phyloP scores from a whole-genome alignment of 2,113 vertebrate species.

The Prionailurus bengalensis region DNA sequence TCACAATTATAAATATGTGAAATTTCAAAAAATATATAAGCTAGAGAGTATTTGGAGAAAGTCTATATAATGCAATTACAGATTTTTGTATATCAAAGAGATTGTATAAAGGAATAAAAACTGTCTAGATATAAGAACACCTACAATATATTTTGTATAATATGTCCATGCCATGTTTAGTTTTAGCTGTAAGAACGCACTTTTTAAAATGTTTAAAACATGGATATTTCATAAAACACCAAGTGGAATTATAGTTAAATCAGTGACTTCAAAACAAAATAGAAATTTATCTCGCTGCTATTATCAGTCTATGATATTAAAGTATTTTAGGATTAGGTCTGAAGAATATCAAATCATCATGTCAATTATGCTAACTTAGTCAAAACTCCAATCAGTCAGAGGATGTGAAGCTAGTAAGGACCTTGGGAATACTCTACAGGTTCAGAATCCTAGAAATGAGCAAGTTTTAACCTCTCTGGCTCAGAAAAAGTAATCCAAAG shows the following conservation, averaged over 20 bases:
- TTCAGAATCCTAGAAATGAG: not conserved
- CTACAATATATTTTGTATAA: not conserved
- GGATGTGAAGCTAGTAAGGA: not conserved
- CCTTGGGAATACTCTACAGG: not conserved
- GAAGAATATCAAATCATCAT: conserved; percentile 17
- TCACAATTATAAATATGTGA: conserved; percentile 6
- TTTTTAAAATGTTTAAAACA: conserved; percentile 49
- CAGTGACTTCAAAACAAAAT: conserved; percentile 48
- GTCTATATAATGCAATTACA: not conserved
- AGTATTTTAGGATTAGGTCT: conserved; percentile 17
- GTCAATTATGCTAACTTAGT: not conserved
- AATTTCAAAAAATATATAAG: conserved; percentile 53
- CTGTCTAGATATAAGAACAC: not conserved
- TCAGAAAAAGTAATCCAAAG: not conserved
- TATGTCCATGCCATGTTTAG: not conserved
- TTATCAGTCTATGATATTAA: not conserved
- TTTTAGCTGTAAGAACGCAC: not conserved
- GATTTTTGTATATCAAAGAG: not conserved
- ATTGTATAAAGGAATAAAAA: conserved; percentile 46
- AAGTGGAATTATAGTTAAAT: conserved; percentile 1
- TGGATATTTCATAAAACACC: conserved; percentile 25
- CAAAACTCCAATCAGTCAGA: not conserved
- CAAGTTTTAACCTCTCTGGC: not conserved
- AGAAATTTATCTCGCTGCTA: not conserved
- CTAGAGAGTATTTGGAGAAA: conserved; percentile 10